These are phyloP conservation scores for Diplogasteroides magnus DNA, from an alignment of 1,140 invertebrate species.

Conservation along the genomic window DNA sequence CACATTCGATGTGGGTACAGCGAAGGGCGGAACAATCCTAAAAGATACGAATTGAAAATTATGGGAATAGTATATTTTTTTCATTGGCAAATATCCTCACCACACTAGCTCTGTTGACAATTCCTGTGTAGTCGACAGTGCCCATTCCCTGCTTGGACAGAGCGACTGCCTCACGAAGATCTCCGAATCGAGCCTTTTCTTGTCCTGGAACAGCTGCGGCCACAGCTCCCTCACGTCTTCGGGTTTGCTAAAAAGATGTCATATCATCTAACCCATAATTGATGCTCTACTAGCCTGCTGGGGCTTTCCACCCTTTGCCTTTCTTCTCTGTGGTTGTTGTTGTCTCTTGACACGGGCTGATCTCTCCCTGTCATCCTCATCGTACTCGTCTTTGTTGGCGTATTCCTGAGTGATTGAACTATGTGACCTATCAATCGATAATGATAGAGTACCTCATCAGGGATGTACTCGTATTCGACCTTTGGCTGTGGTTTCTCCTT, in stretches of 20 bases:
- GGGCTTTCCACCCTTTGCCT: too few species aligned
- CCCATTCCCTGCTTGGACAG: constrained; percentile 39
- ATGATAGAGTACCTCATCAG: too few species aligned
- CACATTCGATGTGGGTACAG: constrained; percentile 52
- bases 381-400: constrained; percentile 16
- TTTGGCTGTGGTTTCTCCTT: constrained; percentile 17
- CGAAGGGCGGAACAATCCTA: constrained; percentile 47
- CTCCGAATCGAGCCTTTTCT: constrained; percentile 23
- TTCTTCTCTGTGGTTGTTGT: background rate
- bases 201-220: background rate
- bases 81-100: constrained; percentile 16
- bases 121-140: constrained; percentile 46
- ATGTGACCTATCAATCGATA: background rate
- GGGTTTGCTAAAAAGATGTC: too few species aligned
- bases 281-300: constrained; percentile 11
- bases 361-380: constrained; percentile 25
- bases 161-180: constrained; percentile 45
- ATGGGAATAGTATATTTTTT: background rate
- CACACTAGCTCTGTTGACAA: constrained; percentile 36
- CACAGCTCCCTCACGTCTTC: background rate
- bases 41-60: too few species aligned
- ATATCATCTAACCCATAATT: constrained; percentile 24
- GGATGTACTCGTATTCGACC: constrained; percentile 29
- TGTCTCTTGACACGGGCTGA: constrained; percentile 15
- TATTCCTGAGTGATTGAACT: background rate